Evolutionary conservation across 1,140 invertebrate species (phyloP).

Genomic region (Bombus superbus): DNA sequence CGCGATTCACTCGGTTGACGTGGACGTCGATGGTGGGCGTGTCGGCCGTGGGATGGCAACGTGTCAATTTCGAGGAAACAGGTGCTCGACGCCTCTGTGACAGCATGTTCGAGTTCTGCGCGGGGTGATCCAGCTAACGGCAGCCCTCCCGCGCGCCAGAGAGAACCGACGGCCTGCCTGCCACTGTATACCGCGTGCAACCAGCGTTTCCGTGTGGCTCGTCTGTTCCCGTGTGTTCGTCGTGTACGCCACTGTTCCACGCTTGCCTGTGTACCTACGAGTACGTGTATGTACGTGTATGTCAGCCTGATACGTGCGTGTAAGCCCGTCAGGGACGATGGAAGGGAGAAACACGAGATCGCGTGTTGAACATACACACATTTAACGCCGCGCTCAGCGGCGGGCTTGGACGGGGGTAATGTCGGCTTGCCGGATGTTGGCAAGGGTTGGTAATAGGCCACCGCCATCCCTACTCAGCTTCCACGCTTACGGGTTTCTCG

Average conservation of each 20-base stretch:
- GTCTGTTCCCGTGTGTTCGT: not conserved
- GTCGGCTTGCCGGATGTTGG: slow-evolving; percentile 76
- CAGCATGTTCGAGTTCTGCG: slow-evolving; percentile 76
- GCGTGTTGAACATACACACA: slow-evolving; percentile 77
- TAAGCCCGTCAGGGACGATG: slow-evolving; percentile 35
- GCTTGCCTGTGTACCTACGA: not conserved
- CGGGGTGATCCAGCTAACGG: slow-evolving; percentile 59
- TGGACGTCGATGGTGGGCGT: slow-evolving; percentile 68
- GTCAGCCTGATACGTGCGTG: slow-evolving; percentile 18
- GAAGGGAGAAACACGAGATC: slow-evolving; percentile 75
- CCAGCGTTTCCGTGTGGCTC: not conserved
- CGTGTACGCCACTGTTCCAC: not conserved
- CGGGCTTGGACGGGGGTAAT: slow-evolving; percentile 66
- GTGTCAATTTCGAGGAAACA: slow-evolving; percentile 77
- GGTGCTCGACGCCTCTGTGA: slow-evolving; percentile 79
- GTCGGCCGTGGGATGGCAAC: slow-evolving; percentile 71
- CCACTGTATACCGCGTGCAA: slow-evolving; percentile 43
- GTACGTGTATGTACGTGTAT: not conserved
- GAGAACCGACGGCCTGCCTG: slow-evolving; percentile 2
- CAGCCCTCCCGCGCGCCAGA: slow-evolving; percentile 23
- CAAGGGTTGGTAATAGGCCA: slow-evolving; percentile 78
- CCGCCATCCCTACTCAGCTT: slow-evolving; percentile 57
- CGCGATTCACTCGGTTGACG: slow-evolving; percentile 68
- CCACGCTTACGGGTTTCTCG: slow-evolving; percentile 60
- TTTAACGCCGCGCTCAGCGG: slow-evolving; percentile 68